phyloP scores from a whole-genome alignment of 1,140 invertebrate genomes.

The Aphis craccivora region DNA sequence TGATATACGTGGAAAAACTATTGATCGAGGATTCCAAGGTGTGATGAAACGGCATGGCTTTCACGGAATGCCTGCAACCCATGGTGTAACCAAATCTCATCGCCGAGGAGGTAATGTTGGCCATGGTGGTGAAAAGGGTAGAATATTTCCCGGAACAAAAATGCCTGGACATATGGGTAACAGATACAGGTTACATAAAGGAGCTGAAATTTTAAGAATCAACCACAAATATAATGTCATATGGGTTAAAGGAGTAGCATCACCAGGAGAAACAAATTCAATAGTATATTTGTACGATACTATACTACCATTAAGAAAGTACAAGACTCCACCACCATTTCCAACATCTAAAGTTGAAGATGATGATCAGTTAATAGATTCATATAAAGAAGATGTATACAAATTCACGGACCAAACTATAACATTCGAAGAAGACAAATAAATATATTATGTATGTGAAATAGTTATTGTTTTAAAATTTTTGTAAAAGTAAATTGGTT shows the following conservation, averaged over 20 bases:
- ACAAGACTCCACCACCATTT: slow-evolving; percentile 74
- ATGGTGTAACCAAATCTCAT: slow-evolving; percentile 95
- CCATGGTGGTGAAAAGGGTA: slow-evolving; percentile 79
- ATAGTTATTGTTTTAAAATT: neutral
- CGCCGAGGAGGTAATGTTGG: slow-evolving; percentile 90
- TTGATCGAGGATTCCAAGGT: slow-evolving; percentile 97
- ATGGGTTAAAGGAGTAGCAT: slow-evolving; percentile 80
- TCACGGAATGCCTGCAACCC: slow-evolving; percentile 89
- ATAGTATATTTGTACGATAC: slow-evolving; percentile 86
- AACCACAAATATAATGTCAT: slow-evolving; percentile 94
- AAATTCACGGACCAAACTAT: slow-evolving; percentile 75
- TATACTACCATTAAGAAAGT: slow-evolving; percentile 70
- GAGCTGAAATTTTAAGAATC: slow-evolving; percentile 82
- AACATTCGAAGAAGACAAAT: slow-evolving; percentile 69
- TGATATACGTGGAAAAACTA: slow-evolving; percentile 89
- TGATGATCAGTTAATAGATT: slow-evolving; percentile 73
- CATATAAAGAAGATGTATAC: slow-evolving; percentile 77
- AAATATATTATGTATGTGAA: neutral
- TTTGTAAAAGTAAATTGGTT: neutral
- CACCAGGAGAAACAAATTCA: slow-evolving; percentile 83
- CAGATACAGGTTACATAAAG: slow-evolving; percentile 71
- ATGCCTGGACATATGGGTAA: slow-evolving; percentile 98
- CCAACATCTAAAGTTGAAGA: slow-evolving; percentile 75
- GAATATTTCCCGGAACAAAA: slow-evolving; percentile 94
- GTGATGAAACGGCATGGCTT: slow-evolving; percentile 97